These are phyloP conservation scores for Hirudinaria manillensis DNA, from an alignment of 2,888 invertebrate genomes.

Conservation along the genomic window DNA sequence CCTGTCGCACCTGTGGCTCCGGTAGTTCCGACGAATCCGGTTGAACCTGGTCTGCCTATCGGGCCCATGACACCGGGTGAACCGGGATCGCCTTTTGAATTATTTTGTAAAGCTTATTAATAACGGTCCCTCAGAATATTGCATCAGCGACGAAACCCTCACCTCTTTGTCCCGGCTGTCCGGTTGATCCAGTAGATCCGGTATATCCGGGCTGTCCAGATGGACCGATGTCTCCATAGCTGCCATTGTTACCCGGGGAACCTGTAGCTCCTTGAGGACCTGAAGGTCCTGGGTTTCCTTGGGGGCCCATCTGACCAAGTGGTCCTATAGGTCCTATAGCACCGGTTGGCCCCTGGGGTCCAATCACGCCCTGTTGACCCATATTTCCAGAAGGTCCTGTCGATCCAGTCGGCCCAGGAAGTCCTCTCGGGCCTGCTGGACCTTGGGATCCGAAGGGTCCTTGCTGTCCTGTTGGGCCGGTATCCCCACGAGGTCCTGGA, in stretches of 20 bases:
- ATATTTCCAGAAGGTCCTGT: conserved; percentile 61
- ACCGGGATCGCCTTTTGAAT: conserved; percentile 25
- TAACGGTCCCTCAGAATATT: not conserved
- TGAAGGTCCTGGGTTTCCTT: conserved; percentile 25
- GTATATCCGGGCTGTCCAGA: conserved; percentile 28
- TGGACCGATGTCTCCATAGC: conserved; percentile 29
- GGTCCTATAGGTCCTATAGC: conserved; percentile 34
- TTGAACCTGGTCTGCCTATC: conserved; percentile 25
- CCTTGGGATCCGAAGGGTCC: conserved; percentile 36
- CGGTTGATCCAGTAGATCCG: conserved; percentile 35
- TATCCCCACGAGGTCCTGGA: conserved; percentile 37
- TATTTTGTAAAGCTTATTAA: not conserved
- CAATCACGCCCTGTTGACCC: conserved; percentile 63
- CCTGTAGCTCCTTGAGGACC: conserved; percentile 27
- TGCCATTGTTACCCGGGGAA: conserved; percentile 21
- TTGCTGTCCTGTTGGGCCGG: conserved; percentile 29
- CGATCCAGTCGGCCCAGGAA: conserved; percentile 22
- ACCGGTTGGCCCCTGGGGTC: conserved; percentile 57
- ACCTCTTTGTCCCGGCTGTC: conserved; percentile 35
- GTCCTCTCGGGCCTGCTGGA: conserved; percentile 34
- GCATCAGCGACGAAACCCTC: not conserved
- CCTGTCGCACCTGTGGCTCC: conserved; percentile 26
- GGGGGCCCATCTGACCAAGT: conserved; percentile 35
- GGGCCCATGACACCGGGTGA: conserved; percentile 23
- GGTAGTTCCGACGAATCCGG: conserved; percentile 18